Evolutionary conservation across 2,888 invertebrate genomes (phyloP), one percentile per base, ranked within the genome.

Genomic region (Drosophila robusta): DNA sequence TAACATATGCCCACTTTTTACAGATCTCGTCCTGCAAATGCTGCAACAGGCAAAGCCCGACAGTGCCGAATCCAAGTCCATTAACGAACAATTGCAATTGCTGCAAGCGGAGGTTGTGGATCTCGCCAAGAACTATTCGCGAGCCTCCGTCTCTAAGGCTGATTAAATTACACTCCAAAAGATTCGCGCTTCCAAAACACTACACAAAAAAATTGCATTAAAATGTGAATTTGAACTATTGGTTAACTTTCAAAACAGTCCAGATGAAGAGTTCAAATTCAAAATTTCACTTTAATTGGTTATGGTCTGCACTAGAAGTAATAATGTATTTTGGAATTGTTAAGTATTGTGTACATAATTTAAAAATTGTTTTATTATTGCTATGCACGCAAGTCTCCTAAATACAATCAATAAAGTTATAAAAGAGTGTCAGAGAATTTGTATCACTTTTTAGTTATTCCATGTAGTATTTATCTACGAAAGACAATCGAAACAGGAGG

Each of bases 1-100:
- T 36, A 14, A 47, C 22, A 36, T 22, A 2, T 18, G 1, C n/a
- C 0, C 8, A 36, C 39, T 16, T 46, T 12, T 57, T 47, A 91
- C 92, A 96, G 96, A 95, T 93, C 92, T 94, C 75, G 95, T 96
- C 0, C 92, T 95, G 12, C 93, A 95, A 83, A 92, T 94, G 77
- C 91, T 96, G 70, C 94, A 93, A 73, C 94, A 93, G 76, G 92
- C 93, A 12, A 93, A 93, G 9, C 92, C 93, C 16, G 93, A 93
- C 16, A 91, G 91, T 39, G 89, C 91, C 12, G 94, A 94, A 78
- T 91, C 92, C n/a, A 93, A 93, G 70, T 90, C 91, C 34, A 93
- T 93, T 1, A 92, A 91, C 55, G 93, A 93, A 63, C 83, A 91
- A 65, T 64, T 92, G 51, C 81, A 83, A 44, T 66, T 57, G 34